phyloP scores from a whole-genome alignment of 1,140 invertebrate species.

The Drosophila bifasciata region DNA sequence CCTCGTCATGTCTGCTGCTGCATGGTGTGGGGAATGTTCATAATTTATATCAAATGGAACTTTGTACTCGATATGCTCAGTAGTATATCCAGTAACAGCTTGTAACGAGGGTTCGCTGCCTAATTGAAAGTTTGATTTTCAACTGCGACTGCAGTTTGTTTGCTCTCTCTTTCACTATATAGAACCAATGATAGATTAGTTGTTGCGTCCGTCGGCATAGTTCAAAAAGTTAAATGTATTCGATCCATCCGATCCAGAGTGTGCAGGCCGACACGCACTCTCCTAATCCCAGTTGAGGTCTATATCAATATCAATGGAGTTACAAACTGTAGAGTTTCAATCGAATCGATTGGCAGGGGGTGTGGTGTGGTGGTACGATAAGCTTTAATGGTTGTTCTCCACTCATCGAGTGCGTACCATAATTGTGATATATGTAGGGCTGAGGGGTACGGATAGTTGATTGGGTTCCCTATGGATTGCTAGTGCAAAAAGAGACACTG shows the following conservation, averaged over 20 bases:
- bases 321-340: conserved; percentile 18
- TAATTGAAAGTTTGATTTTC: conserved; percentile 59
- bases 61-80: conserved; percentile 18
- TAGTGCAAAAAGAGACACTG: conserved; percentile 29
- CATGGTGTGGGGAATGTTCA: conserved; percentile 6
- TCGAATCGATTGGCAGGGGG: conserved; percentile 4
- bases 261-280: conserved; percentile 37
- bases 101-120: background rate
- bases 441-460: conserved; percentile 26
- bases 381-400: conserved; percentile 70
- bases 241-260: too few species aligned
- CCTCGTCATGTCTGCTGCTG: conserved; percentile 13
- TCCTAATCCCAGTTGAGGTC: conserved; percentile 77
- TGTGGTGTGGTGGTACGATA: conserved; percentile 49
- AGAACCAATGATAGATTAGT: conserved; percentile 52
- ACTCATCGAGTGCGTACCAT: conserved; percentile 44
- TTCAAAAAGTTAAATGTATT: conserved; percentile 40
- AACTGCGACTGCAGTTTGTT: conserved; percentile 42
- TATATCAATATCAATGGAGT: conserved; percentile 62
- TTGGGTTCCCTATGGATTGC: conserved; percentile 24
- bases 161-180: conserved; percentile 2
- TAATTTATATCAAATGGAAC: conserved; percentile 55
- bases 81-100: conserved; percentile 5
- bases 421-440: conserved; percentile 5
- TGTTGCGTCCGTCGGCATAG: conserved; percentile 51